Evolutionary conservation across 2,113 vertebrate genomes (phyloP), one percentile per base, ranked within the genome.

Genomic region (Mus spicilegus): DNA sequence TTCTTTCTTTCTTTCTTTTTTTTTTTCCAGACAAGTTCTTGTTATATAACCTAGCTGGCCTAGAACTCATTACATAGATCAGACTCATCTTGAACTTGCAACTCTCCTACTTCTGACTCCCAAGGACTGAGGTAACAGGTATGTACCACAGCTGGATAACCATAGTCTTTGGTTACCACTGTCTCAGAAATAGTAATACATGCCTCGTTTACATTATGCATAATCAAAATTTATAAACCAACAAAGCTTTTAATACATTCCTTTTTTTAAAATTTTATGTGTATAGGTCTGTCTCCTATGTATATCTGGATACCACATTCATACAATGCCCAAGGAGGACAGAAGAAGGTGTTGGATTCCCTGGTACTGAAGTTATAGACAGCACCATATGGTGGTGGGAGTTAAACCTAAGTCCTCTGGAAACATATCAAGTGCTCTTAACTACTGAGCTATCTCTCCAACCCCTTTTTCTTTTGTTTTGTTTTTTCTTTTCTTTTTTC

Each of bases 181-280:
- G 2, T 89, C 58, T 73, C 33, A 82, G 42, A 95, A 96, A 85
- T 90, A 87, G 96, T 39, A 61, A 67, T 16, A 75, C 46, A 51
- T 17, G 46, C 1, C 89, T 85, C 24, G 39, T 36, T 94, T 84
- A 82, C 14, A 42, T 36, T 81, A 1, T 51, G 7, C 1, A 22
- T 61, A 75, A 28, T 26, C 58, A 28, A n/a, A 87, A 58, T 42
- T n/a, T 85, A 46, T 39, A 95, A 88, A 46, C 51, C 42, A 93
- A 90, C 19, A 63, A 92, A 85, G 63, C 28, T 78, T 96, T 85
- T 28, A 70, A 89, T 78, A 13, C 67, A 54, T 24, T 95, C 84
- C 49, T 88, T 96, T 89, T 89, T 92, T 42, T 54, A 20, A 20
- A 78, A 33, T 5, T 20, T 14, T n/a, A 81, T 26, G 19, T 61